Evolutionary conservation across 2,888 invertebrate genomes (phyloP), one percentile per base, ranked within the genome.

Genomic region (Darwinula stevensoni): DNA sequence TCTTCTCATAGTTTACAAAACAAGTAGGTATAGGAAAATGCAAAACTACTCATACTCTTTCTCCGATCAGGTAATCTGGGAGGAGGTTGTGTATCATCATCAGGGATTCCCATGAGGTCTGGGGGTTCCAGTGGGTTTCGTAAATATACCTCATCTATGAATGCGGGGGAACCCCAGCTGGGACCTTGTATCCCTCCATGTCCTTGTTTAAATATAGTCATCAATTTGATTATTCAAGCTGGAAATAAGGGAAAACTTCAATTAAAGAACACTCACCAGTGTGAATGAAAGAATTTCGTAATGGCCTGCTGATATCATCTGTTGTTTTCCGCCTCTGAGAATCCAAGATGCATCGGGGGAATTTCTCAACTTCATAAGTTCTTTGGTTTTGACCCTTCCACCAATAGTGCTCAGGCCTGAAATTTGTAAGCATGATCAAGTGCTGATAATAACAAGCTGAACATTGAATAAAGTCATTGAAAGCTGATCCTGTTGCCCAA

Each of bases 321-420:
- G 62, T 50, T 35, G 59, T 60, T 39, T 65, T 62, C n/a, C 61
- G 59, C 32, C 71, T 56, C 52, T 65, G 63, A 1, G 69, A 65
- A 45, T 71, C 67, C 1, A 71, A 63, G 12, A 69, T 48, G 36
- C 63, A 62, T 5, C 78, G 63, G 1, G 91, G 88, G 51, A 97
- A 86, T 16, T 67, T 51, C 5, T 82, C 91, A 32, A 94, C 69
- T 44, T 78, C 69, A 40, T 71, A 71, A 0, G 80, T 76, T 36
- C 75, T 59, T 48, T 76, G 73, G 51, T 80, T 84, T 52, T 94
- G 94, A 2, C 91, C 94, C 50, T 75, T 80, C 75, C 91, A 88
- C 67, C 80, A 76, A 45, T 75, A 80, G 37, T 75, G 57, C 41
- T 91, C 86, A 0, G 78, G 63, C 31, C 72, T 51, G 39, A 12